Base-by-base conservation (phyloP, 2,888 invertebrate genomes). In the Pseudococcus longispinus region DNA sequence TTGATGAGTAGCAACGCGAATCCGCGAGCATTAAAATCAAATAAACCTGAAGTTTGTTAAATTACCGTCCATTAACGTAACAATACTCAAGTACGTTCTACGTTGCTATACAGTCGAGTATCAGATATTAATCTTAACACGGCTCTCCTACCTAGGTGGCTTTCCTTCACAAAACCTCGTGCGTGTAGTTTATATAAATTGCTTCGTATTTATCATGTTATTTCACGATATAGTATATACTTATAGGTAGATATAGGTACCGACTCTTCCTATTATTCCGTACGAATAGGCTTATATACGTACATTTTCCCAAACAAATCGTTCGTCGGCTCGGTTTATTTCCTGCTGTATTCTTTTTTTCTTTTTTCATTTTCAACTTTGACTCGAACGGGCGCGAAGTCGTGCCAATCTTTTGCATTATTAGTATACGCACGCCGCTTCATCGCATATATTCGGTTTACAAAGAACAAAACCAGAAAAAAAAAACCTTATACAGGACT, bases 41-140 rank as follows among this genome's bases (percentile, higher is more conserved):
- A 86, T 86, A 87, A 87, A 83, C 60, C 26, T 74, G 83, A 84
- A 87, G 87, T 87, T 87, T 87, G 87, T 87, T 87, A 87, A 87
- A 87, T 87, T 87, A 83, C 87, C 83, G 87, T 55, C 87, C 87
- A 87, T 87, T 87, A 87, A 65, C 46, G 44, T 83, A 84, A 83
- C 83, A 87, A 83, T 83, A 37, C 42, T 82, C 37, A 60, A 46
- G 80, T 80, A 86, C 70, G 70, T 87, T 80, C 20, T 80, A 86
- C 70, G 70, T 87, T 80, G 32, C 23, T 44, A 37, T 37, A 37
- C 37, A 26, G 60, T 82, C 20, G 44, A 65, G 87, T 83, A 60
- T 82, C 86, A 29, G 77, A 77, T 86, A 85, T 85, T 85, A 86
- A 86, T 86, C 86, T 86, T 86, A 29, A 44, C 42, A 46, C 23